Evolutionary conservation across 2,888 invertebrate species (phyloP), one percentile per base, ranked within the genome.

Genomic region (Megastigmus dorsalis): DNA sequence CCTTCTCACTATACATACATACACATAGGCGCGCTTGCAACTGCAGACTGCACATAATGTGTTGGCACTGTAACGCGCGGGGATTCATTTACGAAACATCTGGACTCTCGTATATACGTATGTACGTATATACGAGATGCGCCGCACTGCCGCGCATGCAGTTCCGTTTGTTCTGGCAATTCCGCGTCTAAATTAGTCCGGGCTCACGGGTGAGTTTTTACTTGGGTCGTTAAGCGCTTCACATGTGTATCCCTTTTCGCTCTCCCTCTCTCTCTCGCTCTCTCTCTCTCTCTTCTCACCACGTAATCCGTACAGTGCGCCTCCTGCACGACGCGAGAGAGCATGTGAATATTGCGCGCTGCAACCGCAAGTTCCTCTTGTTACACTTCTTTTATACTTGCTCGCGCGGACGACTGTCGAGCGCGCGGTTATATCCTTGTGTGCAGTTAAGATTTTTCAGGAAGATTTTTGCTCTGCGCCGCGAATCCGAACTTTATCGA

Each of bases 71-170:
- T 62, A 75, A 33, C 74, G 74, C 74, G 74, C 73, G 73, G 79
- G 83, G 84, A 85, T 84, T 84, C 85, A 79, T 82, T 83, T 81
- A 82, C 79, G 80, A 82, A 84, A 85, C 86, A 86, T 86, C 85
- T 86, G 86, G 85, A 80, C n/a, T n/a, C n/a, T n/a, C n/a, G n/a
- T n/a, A n/a, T n/a, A n/a, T n/a, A n/a, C n/a, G n/a, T n/a, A n/a
- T n/a, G n/a, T n/a, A n/a, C n/a, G n/a, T n/a, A n/a, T n/a, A n/a
- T n/a, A n/a, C 80, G 74, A 68, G 66, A 45, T 38, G 43, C 48
- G 48, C 45, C 50, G 71, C 80, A 81, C n/a, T n/a, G 82, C 83
- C 85, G 85, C 84, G 84, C 82, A 83, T 84, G 85, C 86, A 86
- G 85, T 86, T 86, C 84, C 86, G 85, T 85, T 86, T 85, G 84